Evolutionary conservation across 2,888 invertebrate genomes (phyloP).

Genomic region (Agrotis clavis): DNA sequence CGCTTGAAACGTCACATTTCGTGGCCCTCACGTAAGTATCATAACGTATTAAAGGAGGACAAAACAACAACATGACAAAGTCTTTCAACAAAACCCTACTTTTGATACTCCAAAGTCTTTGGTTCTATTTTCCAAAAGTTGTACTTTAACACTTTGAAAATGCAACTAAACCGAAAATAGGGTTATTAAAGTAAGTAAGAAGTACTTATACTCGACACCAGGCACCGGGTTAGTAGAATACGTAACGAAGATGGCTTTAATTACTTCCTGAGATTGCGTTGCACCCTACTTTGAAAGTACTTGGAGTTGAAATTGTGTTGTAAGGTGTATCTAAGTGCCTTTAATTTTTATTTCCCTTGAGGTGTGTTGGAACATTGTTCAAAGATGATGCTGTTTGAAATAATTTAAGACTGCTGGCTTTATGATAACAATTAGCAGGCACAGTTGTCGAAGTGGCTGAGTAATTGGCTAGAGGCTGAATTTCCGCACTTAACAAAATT

Average conservation of each 20-base stretch:
- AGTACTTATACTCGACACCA: constrained; percentile 8
- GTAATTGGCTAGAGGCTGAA: too few species aligned
- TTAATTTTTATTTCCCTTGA: constrained; percentile 11
- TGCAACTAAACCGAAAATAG: constrained; percentile 28
- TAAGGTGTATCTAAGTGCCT: neutral
- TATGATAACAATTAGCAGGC: too few species aligned
- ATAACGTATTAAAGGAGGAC: neutral
- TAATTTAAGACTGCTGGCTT: too few species aligned
- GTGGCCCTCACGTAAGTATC: too few species aligned
- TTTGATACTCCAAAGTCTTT: constrained; percentile 21
- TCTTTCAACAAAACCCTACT: constrained; percentile 13
- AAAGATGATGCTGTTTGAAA: neutral
- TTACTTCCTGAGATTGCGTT: constrained; percentile 37
- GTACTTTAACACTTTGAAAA: neutral
- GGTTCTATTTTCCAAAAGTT: constrained; percentile 11
- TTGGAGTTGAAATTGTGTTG: constrained; percentile 10
- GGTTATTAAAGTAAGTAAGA: constrained; percentile 38
- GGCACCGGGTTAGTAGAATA: constrained; percentile 51
- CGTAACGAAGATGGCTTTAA: constrained; percentile 54
- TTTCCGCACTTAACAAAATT: too few species aligned
- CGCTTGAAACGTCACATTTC: too few species aligned
- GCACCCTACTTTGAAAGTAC: constrained; percentile 16
- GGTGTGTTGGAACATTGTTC: neutral
- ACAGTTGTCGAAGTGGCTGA: too few species aligned
- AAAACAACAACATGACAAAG: neutral